A percentile compares a stretch with the other conserved stretches of the same genome.
Evolutionary conservation across 2,113 vertebrate genomes (phyloP).

Genomic region (Eclectus roratus): DNA sequence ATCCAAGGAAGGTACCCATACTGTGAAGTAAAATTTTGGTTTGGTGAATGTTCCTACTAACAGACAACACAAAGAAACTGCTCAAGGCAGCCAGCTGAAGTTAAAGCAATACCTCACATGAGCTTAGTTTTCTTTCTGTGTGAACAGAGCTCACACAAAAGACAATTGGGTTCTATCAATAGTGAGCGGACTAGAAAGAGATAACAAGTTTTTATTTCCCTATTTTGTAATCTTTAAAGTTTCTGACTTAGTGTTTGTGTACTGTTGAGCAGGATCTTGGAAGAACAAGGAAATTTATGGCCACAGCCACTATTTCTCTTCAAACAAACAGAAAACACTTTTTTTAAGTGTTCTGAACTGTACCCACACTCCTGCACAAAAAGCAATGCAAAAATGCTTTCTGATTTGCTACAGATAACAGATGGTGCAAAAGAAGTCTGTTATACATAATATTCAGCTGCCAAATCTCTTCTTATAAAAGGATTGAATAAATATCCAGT

Average conservation of each 20-base stretch:
- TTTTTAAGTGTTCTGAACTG: background rate
- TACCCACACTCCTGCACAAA: background rate
- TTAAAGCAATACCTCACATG: background rate
- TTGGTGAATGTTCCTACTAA: background rate
- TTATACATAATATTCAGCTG: constrained; percentile 44
- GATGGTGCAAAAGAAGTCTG: constrained; percentile 50
- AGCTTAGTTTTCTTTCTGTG: background rate
- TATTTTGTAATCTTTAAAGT: background rate
- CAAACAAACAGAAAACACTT: background rate
- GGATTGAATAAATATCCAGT: constrained; percentile 34
- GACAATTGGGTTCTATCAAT: background rate
- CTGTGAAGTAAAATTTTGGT: background rate
- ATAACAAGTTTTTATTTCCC: background rate
- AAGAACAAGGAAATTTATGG: background rate
- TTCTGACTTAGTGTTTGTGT: background rate
- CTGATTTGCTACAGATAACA: constrained; percentile 50
- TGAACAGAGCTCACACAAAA: background rate
- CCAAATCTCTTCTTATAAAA: constrained; percentile 47
- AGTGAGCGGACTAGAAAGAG: background rate
- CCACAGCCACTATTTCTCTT: background rate
- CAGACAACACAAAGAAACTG: background rate
- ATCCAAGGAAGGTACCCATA: background rate
- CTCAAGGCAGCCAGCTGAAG: background rate
- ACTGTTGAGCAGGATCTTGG: background rate
- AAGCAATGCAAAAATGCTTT: background rate